phyloP scores from a whole-genome alignment of 2,888 invertebrate genomes.

The Sphaerophoria taeniata region DNA sequence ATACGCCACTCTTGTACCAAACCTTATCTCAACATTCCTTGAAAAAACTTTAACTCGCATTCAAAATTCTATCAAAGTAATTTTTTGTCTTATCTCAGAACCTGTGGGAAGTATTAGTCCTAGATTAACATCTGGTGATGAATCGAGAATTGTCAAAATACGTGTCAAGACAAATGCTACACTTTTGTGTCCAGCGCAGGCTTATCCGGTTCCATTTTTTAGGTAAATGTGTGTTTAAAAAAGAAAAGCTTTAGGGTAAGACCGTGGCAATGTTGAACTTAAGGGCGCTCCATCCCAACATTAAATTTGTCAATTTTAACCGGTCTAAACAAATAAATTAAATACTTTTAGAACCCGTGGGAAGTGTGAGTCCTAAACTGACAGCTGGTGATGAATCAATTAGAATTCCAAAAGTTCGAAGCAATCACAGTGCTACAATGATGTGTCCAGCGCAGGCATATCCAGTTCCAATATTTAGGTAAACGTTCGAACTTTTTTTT shows the following conservation, averaged over 20 bases:
- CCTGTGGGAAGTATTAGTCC: conserved; percentile 86
- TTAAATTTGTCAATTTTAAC: background rate
- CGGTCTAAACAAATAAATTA: background rate
- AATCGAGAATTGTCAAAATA: conserved; percentile 76
- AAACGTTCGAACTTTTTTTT: conserved; percentile 49
- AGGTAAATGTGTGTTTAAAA: conserved; percentile 80
- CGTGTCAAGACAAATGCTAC: conserved; percentile 84
- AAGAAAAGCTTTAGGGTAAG: too few species aligned
- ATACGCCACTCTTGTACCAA: background rate
- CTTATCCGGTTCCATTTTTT: conserved; percentile 84
- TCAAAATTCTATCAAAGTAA: background rate
- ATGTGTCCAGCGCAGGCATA: conserved; percentile 90
- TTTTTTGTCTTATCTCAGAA: conserved; percentile 75
- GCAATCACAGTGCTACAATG: conserved; percentile 85
- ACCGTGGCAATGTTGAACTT: too few species aligned
- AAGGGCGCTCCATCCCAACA: conserved; percentile 14
- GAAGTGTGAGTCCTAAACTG: conserved; percentile 86
- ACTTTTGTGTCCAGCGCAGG: conserved; percentile 87
- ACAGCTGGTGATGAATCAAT: conserved; percentile 86
- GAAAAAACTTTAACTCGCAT: background rate
- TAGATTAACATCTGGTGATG: conserved; percentile 83
- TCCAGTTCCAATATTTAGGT: conserved; percentile 90
- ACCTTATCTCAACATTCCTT: conserved; percentile 68
- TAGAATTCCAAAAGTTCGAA: conserved; percentile 81
- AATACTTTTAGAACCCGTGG: conserved; percentile 83